Conservation (phyloP, 2,797 vertebrate genomes). For the Coregonus suidteri region DNA sequence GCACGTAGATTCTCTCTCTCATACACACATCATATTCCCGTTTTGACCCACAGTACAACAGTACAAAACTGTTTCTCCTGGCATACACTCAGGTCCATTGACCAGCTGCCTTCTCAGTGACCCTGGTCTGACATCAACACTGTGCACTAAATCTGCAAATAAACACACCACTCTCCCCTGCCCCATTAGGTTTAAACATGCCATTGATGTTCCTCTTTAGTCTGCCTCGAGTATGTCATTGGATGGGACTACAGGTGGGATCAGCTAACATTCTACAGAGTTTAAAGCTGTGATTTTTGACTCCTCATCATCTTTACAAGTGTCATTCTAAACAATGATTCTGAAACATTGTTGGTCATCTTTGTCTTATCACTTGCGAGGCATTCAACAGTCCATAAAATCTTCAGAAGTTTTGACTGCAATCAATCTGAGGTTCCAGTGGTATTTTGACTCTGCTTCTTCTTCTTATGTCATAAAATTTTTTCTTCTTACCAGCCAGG, state of each 20-base stretch:
- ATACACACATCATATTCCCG: slow-evolving; percentile 15
- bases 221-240: neutral
- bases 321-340: neutral
- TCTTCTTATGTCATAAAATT: neutral
- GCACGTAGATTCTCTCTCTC: neutral
- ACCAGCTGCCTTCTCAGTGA: slow-evolving; percentile 31
- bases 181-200: slow-evolving; percentile 7
- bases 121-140: slow-evolving; percentile 30
- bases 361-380: neutral
- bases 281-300: neutral
- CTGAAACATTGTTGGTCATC: neutral
- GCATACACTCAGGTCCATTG: neutral
- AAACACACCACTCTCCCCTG: slow-evolving; percentile 15
- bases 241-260: slow-evolving; percentile 1
- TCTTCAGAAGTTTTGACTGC: neutral
- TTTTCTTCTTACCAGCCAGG: neutral
- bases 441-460: neutral
- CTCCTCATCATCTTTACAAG: neutral
- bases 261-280: neutral
- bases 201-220: slow-evolving; percentile 8
- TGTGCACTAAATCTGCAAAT: slow-evolving; percentile 27
- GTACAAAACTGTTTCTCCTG: neutral
- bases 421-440: neutral
- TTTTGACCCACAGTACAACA: neutral
- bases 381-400: neutral